Percentiles rank a stretch among this genome's conserved stretches.
Conservation (phyloP, 1,140 invertebrate genomes). For the Drosophila kurseongensis region DNA sequence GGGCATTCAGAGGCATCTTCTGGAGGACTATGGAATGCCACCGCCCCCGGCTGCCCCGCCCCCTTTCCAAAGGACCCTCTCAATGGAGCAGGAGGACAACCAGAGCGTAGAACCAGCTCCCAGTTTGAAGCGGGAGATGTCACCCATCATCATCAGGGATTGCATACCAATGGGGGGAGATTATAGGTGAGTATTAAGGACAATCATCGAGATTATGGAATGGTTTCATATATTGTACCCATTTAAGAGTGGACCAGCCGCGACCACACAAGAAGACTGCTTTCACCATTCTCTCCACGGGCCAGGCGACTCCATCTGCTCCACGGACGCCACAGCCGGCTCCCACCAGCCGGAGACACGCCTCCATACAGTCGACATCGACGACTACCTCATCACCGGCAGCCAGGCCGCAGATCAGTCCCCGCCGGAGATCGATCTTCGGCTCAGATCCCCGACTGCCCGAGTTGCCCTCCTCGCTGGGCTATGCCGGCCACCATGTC, state of each 20-base stretch:
- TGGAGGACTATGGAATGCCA: slow-evolving; percentile 44
- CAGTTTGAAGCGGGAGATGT: slow-evolving; percentile 52
- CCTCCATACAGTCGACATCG: slow-evolving; percentile 83
- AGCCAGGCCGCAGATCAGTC: slow-evolving; percentile 42
- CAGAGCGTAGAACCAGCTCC: not conserved
- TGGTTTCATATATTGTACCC: not conserved
- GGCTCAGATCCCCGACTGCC: slow-evolving; percentile 60
- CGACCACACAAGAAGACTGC: slow-evolving; percentile 85
- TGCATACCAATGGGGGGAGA: slow-evolving; percentile 75
- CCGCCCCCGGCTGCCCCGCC: slow-evolving; percentile 54
- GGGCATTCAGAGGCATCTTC: slow-evolving; percentile 27
- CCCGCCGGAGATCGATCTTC: slow-evolving; percentile 58
- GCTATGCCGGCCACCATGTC: not conserved
- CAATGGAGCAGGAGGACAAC: slow-evolving; percentile 20
- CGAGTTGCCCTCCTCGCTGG: slow-evolving; percentile 44
- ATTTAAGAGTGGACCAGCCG: slow-evolving; percentile 80
- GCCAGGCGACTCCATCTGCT: slow-evolving; percentile 73
- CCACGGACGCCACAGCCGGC: slow-evolving; percentile 41
- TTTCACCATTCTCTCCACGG: slow-evolving; percentile 88
- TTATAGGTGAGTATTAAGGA: slow-evolving; percentile 59
- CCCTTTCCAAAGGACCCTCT: slow-evolving; percentile 26
- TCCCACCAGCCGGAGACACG: slow-evolving; percentile 52
- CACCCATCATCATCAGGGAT: slow-evolving; percentile 75
- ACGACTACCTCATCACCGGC: slow-evolving; percentile 64
- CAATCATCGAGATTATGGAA: no score